A percentile compares a stretch with the other conserved stretches of the same genome.
phyloP scores from a whole-genome alignment of 2,888 invertebrate genomes.

The Pinctada fucata region DNA sequence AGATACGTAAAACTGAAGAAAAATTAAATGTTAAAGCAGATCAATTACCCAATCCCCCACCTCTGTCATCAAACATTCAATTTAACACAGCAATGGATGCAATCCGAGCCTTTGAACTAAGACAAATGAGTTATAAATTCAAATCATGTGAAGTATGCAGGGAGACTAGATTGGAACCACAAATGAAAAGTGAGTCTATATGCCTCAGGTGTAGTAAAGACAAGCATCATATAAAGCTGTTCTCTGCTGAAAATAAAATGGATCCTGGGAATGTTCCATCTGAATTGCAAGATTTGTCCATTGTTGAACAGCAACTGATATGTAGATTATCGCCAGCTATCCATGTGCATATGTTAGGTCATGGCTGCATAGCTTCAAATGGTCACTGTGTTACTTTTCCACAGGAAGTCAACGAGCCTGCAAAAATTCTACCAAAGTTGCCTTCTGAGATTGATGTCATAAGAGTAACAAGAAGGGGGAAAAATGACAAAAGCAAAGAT shows the following conservation, averaged over 20 bases:
- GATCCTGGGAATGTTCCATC: conserved; percentile 38
- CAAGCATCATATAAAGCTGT: conserved; percentile 39
- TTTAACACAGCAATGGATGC: conserved; percentile 14
- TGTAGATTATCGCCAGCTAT: conserved; percentile 40
- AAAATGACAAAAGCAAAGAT: conserved; percentile 41
- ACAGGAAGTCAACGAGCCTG: conserved; percentile 40
- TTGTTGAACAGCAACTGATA: conserved; percentile 46
- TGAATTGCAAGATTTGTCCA: conserved; percentile 26
- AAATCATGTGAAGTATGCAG: conserved; percentile 34
- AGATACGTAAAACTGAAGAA: not conserved
- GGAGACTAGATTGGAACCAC: conserved; percentile 38
- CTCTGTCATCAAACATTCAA: conserved; percentile 3
- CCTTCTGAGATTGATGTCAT: conserved; percentile 43
- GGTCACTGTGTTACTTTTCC: conserved; percentile 47
- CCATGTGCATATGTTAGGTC: conserved; percentile 39
- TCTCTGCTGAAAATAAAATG: conserved; percentile 42
- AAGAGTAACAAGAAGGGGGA: conserved; percentile 37
- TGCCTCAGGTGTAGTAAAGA: conserved; percentile 36
- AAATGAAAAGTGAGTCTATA: conserved; percentile 19
- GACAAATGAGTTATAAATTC: conserved; percentile 39
- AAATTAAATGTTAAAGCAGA: not conserved
- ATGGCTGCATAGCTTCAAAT: conserved; percentile 40
- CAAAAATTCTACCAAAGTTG: conserved; percentile 34
- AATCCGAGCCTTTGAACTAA: conserved; percentile 22
- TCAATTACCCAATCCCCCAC: not conserved